A percentile compares a stretch with the other conserved stretches of the same genome.
These are phyloP conservation scores for Ctenosaura bakeri DNA, from an alignment of 2,797 vertebrate genomes.

Conservation along the genomic window DNA sequence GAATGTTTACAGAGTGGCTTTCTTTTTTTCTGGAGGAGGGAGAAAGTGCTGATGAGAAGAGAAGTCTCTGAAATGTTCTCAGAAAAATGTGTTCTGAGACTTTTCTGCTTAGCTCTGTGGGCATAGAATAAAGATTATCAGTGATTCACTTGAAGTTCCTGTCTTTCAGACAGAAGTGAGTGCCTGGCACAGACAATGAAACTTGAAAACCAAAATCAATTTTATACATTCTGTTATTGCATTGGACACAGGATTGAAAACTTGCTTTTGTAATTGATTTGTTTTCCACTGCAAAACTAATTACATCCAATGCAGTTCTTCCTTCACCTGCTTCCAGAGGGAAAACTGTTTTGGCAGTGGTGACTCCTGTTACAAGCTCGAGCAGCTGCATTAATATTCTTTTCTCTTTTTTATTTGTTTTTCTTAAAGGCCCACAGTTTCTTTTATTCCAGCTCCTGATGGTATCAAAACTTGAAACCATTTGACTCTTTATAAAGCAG, in stretches of 20 bases:
- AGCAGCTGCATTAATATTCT: constrained; percentile 59
- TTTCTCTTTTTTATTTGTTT: constrained; percentile 11
- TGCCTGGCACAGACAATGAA: constrained; percentile 66
- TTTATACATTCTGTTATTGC: constrained; percentile 72
- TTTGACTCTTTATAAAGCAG: too few relatives aligned
- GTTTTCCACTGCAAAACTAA: constrained; percentile 77
- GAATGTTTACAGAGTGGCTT: neutral
- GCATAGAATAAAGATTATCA: neutral
- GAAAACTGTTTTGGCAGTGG: constrained; percentile 59
- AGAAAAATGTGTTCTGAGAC: neutral
- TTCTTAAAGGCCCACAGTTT: constrained; percentile 44
- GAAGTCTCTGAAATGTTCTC: neutral
- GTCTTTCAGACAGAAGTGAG: constrained; percentile 53
- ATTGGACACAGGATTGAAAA: constrained; percentile 73
- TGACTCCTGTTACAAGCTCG: constrained; percentile 63
- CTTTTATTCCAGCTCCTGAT: constrained; percentile 8
- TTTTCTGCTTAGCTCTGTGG: neutral
- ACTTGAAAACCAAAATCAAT: constrained; percentile 77
- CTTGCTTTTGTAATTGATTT: constrained; percentile 79
- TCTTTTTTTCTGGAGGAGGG: neutral
- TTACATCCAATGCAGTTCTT: constrained; percentile 72
- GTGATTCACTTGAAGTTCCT: constrained; percentile 53
- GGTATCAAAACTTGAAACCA: neutral
- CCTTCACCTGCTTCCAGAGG: constrained; percentile 68
- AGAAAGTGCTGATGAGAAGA: neutral